Percentiles rank a stretch among this genome's conserved stretches.
These are phyloP conservation scores for Cotesia glomerata DNA, from an alignment of 1,140 invertebrate species.

Conservation along the genomic window DNA sequence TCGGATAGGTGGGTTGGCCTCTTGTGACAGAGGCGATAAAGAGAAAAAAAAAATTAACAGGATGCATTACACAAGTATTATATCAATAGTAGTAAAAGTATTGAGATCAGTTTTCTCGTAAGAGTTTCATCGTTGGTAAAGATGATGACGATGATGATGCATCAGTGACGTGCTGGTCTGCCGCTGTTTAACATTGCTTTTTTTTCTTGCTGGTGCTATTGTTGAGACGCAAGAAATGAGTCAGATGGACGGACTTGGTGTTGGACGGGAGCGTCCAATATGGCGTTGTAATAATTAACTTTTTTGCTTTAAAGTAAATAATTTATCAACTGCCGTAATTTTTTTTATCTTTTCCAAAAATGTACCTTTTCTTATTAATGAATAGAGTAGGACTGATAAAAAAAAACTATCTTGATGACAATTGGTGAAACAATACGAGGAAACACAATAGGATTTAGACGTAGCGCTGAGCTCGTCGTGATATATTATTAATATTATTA, in stretches of 20 bases:
- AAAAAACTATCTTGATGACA: not conserved
- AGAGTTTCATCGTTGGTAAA: constrained; percentile 7
- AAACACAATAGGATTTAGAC: constrained; percentile 24
- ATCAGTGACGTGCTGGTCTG: not conserved
- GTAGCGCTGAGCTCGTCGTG: not conserved
- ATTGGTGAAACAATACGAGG: constrained; percentile 30
- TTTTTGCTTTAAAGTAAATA: too few relatives aligned
- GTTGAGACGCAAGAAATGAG: not conserved
- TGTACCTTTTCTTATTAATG: not conserved
- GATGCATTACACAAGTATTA: constrained; percentile 17
- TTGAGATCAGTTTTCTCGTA: constrained; percentile 30
- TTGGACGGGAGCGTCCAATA: constrained; percentile 29
- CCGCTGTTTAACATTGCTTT: not conserved
- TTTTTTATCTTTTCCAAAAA: not conserved
- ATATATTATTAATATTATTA: not conserved
- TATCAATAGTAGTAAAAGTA: constrained; percentile 23
- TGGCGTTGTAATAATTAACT: constrained; percentile 6
- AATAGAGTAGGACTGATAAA: not conserved
- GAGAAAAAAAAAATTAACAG: constrained; percentile 11
- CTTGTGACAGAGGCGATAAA: constrained; percentile 8
- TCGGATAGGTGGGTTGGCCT: too few relatives aligned
- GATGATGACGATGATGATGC: not conserved
- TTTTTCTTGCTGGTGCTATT: constrained; percentile 4
- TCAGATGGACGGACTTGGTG: constrained; percentile 27
- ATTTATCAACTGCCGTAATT: not conserved